Evolutionary conservation across 2,888 invertebrate species (phyloP).

Genomic region (Melipona beecheii): DNA sequence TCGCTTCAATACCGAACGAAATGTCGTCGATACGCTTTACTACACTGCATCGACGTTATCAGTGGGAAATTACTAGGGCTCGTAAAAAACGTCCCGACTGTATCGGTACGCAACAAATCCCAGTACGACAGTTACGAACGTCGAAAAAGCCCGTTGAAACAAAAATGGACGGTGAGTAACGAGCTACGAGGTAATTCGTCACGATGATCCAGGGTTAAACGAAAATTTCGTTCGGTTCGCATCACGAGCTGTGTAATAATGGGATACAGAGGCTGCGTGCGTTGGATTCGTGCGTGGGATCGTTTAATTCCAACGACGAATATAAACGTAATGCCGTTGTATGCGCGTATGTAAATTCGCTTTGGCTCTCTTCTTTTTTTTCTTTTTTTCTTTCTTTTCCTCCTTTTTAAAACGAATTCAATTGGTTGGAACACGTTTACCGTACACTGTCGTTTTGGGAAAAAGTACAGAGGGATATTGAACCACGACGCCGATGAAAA

Average conservation of each 20-base stretch:
- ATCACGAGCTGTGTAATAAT: constrained; percentile 7
- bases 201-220: background rate
- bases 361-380: no score
- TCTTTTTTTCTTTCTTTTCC: no score
- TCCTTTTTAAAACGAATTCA: background rate
- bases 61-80: no score
- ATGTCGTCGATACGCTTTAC: no score
- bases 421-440: background rate
- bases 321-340: background rate
- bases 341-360: background rate
- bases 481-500: no score
- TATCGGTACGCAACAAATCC: background rate
- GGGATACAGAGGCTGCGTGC: background rate
- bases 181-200: background rate
- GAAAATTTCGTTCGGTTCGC: constrained; percentile 9
- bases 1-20: no score
- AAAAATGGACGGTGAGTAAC: background rate
- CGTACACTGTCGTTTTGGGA: background rate
- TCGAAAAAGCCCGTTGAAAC: background rate
- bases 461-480: background rate
- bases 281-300: background rate
- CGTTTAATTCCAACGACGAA: background rate
- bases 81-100: background rate
- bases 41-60: no score
- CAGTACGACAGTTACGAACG: background rate